A percentile compares a stretch with the other conserved stretches of the same genome.
Conservation (phyloP, 2,888 invertebrate genomes). For the Trisateles emortualis region DNA sequence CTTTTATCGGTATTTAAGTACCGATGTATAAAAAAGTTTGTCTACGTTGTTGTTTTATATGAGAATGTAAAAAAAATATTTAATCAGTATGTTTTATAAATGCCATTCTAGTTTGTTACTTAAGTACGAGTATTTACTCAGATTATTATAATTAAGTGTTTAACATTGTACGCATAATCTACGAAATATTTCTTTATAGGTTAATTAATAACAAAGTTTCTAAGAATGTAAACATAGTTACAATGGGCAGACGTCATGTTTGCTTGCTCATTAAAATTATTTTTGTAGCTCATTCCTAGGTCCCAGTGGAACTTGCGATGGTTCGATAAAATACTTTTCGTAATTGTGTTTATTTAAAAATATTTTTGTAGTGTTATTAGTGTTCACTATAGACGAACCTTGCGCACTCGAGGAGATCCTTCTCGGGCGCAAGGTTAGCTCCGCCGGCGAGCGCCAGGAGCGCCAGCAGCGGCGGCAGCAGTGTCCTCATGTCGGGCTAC, state of each 20-base stretch:
- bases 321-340: conserved; percentile 22
- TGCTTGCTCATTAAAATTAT: conserved; percentile 77
- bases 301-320: conserved; percentile 57
- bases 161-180: conserved; percentile 23
- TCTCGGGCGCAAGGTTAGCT: conserved; percentile 73
- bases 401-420: conserved; percentile 81
- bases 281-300: conserved; percentile 77
- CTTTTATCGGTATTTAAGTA: no score
- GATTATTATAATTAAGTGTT: conserved; percentile 5
- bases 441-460: conserved; percentile 72
- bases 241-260: conserved; percentile 50
- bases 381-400: conserved; percentile 69
- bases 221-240: conserved; percentile 21
- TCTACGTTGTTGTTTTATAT: no score
- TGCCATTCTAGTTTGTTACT: no score
- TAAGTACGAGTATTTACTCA: no score
- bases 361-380: conserved; percentile 6
- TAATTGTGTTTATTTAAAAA: conserved; percentile 19
- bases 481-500: conserved; percentile 78
- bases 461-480: conserved; percentile 71
- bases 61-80: no score
- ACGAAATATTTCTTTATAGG: conserved; percentile 13
- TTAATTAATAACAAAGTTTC: conserved; percentile 27
- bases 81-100: no score
- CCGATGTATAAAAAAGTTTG: no score